These are phyloP conservation scores for Prolemur simus DNA, from an alignment of 2,113 vertebrate species.

Conservation along the genomic window DNA sequence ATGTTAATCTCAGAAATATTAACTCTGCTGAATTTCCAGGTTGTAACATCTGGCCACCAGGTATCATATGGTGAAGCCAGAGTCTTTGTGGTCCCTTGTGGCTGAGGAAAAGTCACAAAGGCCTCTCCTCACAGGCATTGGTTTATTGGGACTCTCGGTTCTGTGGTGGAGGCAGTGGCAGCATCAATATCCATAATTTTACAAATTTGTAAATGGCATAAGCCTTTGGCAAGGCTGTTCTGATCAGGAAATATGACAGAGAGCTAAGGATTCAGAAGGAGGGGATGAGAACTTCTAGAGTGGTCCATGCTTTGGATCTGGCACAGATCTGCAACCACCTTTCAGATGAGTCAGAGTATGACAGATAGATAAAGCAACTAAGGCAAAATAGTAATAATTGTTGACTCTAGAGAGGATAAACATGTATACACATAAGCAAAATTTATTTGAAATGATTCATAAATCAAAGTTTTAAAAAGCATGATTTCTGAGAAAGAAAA, in stretches of 20 bases:
- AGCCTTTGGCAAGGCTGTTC: neutral
- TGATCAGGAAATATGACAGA: neutral
- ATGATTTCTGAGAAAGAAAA: neutral
- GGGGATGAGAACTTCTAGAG: neutral
- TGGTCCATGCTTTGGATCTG: neutral
- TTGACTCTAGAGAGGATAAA: neutral
- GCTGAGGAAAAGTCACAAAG: no score
- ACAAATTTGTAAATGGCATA: fast-evolving
- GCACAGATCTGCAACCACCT: neutral
- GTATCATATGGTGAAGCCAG: neutral
- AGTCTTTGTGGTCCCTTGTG: neutral
- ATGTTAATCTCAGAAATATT: neutral
- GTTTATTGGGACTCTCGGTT: fast-evolving
- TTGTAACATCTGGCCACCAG: no score
- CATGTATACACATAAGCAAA: neutral
- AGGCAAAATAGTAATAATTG: neutral
- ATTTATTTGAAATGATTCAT: neutral
- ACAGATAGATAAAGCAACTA: neutral
- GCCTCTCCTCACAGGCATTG: neutral
- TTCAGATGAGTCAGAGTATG: neutral
- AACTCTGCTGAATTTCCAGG: neutral
- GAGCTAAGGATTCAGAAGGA: neutral
- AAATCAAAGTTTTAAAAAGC: neutral
- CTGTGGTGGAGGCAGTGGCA: no score
- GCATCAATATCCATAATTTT: neutral